Evolutionary conservation across 2,797 vertebrate genomes (phyloP).

Genomic region (Myotis vivesi): DNA sequence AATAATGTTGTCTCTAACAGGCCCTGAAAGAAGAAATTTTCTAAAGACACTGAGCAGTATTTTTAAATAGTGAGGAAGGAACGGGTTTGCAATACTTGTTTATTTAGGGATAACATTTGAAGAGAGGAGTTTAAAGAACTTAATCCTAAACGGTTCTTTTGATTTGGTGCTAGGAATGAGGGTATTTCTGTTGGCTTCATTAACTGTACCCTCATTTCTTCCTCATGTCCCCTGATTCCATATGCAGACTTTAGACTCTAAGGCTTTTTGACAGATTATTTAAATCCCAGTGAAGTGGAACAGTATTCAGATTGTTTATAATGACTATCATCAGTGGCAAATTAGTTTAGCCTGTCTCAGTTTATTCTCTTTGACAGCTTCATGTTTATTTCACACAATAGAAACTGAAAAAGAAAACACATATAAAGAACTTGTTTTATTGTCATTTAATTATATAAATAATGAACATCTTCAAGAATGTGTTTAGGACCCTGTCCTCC

Average conservation of each 20-base stretch:
- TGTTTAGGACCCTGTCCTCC: background rate
- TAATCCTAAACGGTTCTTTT: background rate
- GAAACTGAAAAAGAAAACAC: constrained; percentile 20
- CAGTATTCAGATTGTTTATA: constrained; percentile 53
- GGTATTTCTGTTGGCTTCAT: background rate
- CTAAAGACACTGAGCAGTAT: background rate
- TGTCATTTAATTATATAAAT: constrained; percentile 48
- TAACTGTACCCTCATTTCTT: background rate
- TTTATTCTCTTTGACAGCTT: constrained; percentile 66
- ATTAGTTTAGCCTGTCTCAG: constrained; percentile 62
- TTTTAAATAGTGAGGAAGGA: background rate
- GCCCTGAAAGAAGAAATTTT: background rate
- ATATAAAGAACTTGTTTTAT: constrained; percentile 20
- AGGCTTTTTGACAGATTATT: constrained; percentile 47
- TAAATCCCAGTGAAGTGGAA: constrained; percentile 57
- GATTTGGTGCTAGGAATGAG: background rate
- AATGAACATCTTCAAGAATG: background rate
- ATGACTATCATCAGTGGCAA: constrained; percentile 45
- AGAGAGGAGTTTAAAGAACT: background rate
- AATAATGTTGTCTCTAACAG: background rate
- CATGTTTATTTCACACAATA: constrained; percentile 57
- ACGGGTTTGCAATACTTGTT: background rate
- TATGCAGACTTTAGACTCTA: constrained; percentile 19
- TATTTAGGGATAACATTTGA: background rate
- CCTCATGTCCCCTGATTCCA: background rate